These are phyloP conservation scores for Perithous albicinctus DNA, from an alignment of 2,888 invertebrate species.

Conservation along the genomic window DNA sequence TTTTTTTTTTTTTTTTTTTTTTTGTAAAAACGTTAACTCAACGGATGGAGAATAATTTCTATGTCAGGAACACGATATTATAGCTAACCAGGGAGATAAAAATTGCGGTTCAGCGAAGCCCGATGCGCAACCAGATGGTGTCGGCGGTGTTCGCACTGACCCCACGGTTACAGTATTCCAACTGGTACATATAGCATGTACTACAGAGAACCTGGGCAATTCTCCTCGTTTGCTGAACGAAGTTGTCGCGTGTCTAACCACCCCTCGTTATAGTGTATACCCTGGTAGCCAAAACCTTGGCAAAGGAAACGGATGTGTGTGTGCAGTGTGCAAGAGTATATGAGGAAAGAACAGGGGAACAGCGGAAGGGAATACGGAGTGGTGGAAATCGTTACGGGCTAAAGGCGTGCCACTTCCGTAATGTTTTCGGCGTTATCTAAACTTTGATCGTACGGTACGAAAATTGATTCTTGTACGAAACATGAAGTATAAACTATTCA, in stretches of 20 bases:
- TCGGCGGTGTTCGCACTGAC: slow-evolving; percentile 41
- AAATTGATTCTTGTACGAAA: neutral
- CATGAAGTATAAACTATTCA: no score
- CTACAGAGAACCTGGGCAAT: slow-evolving; percentile 54
- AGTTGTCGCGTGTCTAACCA: slow-evolving; percentile 62
- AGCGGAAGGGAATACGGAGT: slow-evolving; percentile 52
- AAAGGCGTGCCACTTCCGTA: slow-evolving; percentile 53
- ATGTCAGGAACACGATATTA: neutral
- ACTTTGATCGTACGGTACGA: neutral
- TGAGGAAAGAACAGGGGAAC: slow-evolving; percentile 32
- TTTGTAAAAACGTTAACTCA: slow-evolving; percentile 1
- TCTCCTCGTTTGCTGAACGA: slow-evolving; percentile 60
- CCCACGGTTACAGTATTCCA: slow-evolving; percentile 38
- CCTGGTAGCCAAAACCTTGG: slow-evolving; percentile 46
- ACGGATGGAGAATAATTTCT: neutral
- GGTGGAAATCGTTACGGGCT: slow-evolving; percentile 57
- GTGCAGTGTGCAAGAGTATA: neutral
- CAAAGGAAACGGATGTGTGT: slow-evolving; percentile 29
- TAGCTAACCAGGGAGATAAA: slow-evolving; percentile 1
- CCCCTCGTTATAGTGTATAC: slow-evolving; percentile 62
- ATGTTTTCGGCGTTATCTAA: slow-evolving; percentile 34
- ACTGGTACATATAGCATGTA: slow-evolving; percentile 42
- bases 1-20: neutral
- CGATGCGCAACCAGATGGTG: slow-evolving; percentile 65
- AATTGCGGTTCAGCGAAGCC: slow-evolving; percentile 36